Conservation (phyloP, 2,888 invertebrate genomes). For the Dicycla oo region DNA sequence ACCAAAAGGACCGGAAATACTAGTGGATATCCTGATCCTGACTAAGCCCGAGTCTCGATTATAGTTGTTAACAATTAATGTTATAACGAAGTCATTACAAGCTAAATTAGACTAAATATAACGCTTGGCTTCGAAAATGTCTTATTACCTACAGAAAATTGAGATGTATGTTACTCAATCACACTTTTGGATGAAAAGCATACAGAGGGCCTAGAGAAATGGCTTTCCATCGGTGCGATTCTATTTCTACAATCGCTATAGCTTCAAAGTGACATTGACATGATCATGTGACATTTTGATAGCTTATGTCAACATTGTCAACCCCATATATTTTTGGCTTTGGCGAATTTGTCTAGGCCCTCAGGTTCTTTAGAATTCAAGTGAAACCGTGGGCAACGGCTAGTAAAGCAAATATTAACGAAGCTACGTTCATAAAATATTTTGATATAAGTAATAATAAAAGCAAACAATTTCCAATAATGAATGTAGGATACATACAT, state of each 20-base stretch:
- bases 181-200: not conserved
- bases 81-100: conserved; percentile 6
- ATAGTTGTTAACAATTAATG: conserved; percentile 10
- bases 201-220: too few species aligned
- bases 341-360: too few species aligned
- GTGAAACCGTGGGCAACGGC: not conserved
- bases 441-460: conserved; percentile 17
- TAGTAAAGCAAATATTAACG: not conserved
- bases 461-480: conserved; percentile 17
- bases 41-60: conserved; percentile 4
- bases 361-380: not conserved
- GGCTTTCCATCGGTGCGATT: too few species aligned
- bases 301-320: too few species aligned
- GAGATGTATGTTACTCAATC: not conserved
- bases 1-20: conserved; percentile 43
- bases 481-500: conserved; percentile 3
- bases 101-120: conserved; percentile 8
- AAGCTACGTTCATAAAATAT: not conserved
- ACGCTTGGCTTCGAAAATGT: not conserved
- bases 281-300: too few species aligned
- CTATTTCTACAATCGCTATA: too few species aligned
- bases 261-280: too few species aligned
- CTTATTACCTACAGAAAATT: not conserved
- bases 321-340: too few species aligned
- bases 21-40: conserved; percentile 23